These are phyloP conservation scores for Lycocorax pyrrhopterus DNA, from an alignment of 2,113 vertebrate genomes.

Conservation along the genomic window DNA sequence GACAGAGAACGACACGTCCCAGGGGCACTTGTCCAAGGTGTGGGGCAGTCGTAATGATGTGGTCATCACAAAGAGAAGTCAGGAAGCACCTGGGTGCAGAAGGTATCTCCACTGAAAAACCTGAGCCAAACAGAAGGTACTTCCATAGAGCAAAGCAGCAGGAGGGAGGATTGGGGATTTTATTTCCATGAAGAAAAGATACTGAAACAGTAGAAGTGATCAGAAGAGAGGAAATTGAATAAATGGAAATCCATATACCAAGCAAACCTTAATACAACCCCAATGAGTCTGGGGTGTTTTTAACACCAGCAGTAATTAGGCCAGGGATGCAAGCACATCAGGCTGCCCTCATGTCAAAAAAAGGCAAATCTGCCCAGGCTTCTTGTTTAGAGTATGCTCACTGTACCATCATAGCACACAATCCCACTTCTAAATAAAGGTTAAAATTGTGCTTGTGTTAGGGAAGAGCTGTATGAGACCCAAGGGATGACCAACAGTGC, in stretches of 20 bases:
- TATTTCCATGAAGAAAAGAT: background rate
- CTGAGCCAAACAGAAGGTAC: background rate
- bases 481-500: accelerated
- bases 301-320: background rate
- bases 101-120: background rate
- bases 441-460: background rate
- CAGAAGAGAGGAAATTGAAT: background rate
- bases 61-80: background rate
- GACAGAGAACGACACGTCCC: accelerated
- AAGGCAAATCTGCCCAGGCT: background rate
- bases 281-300: background rate
- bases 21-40: background rate
- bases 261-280: background rate
- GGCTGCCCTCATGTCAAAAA: background rate
- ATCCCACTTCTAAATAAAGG: background rate
- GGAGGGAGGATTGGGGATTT: background rate
- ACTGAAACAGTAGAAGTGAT: background rate
- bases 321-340: background rate
- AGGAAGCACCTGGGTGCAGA: background rate
- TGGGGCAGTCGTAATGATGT: accelerated
- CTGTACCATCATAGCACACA: background rate
- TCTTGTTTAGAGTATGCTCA: background rate
- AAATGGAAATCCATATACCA: background rate
- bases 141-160: background rate
- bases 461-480: background rate